Evolutionary conservation across 2,113 vertebrate genomes (phyloP), one percentile per base, ranked within the genome.

Genomic region (Sarotherodon lohbergeri): DNA sequence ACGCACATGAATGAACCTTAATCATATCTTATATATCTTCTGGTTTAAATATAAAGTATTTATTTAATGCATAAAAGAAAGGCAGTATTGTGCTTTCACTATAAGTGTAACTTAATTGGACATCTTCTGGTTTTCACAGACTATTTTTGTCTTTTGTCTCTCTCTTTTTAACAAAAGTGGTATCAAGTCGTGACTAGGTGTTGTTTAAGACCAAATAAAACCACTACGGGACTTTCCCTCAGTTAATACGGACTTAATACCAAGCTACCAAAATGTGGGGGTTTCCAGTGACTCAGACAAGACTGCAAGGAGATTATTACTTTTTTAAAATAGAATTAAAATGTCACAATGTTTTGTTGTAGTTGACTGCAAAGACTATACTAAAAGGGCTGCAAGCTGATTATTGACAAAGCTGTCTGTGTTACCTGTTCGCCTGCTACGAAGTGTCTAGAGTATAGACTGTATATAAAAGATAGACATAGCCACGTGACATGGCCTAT

Each of bases 211-310:
- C 27, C 29, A 79, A 80, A 79, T 43, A n/a, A 13, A 55, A 59
- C 52, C 34, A n/a, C 41, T 52, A 29, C 7, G 86, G 88, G 88
- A 88, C 80, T 88, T 88, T 81, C 68, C 88, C 83, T 19, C 22
- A 34, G 36, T 87, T 81, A 86, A 85, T 39, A 61, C 9, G 0
- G 7, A 29, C 50, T 78, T 57, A 82, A 76, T 61, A 63, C 27
- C 43, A 61, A 81, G 17, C n/a, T 9, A 73, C 2, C 52, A 61
- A 68, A 80, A 36, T 7, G 9, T 7, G 55, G 71, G 81, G 48
- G 4, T 90, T 85, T 88, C 82, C 81, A 79, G 17, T 39, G 78
- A 63, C 48, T 66, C 71, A 87, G 46, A 76, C 43, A 57, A 59
- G 61, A 54, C 13, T 27, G 1, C n/a, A 34, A 73, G 19, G 68